Percentiles rank a stretch among this genome's conserved stretches.
Conservation (phyloP, 2,113 vertebrate genomes). For the Centropristis striata region DNA sequence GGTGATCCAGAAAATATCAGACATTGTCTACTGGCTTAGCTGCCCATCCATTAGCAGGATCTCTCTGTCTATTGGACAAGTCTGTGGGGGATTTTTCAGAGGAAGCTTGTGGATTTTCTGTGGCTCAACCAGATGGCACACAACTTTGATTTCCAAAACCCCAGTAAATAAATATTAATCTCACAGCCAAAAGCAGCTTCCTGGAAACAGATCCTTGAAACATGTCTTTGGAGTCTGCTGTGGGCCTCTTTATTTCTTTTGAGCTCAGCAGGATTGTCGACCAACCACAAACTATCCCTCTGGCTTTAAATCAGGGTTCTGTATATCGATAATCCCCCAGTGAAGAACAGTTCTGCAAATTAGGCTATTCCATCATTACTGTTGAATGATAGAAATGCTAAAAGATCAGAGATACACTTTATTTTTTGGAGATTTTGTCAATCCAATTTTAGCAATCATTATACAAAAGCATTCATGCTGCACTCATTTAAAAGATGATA, state of each 20-base stretch:
- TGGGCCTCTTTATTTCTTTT: constrained; percentile 15
- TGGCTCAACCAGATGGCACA: constrained; percentile 58
- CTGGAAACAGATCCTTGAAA: constrained; percentile 37
- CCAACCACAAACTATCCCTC: neutral
- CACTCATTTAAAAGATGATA: neutral
- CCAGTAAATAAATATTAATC: constrained; percentile 64
- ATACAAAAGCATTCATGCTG: neutral
- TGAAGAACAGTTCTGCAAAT: neutral
- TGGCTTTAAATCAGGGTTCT: neutral
- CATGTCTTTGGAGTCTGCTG: neutral
- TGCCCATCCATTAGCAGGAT: constrained; percentile 16
- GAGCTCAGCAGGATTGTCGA: constrained; percentile 23
- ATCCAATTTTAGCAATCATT: neutral
- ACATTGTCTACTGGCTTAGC: constrained; percentile 38
- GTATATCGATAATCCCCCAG: neutral
- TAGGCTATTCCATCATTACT: neutral
- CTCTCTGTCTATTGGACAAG: constrained; percentile 7
- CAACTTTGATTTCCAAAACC: constrained; percentile 44
- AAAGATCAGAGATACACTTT: neutral
- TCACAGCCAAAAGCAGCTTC: constrained; percentile 38
- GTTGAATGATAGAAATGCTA: neutral
- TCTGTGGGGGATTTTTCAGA: constrained; percentile 33
- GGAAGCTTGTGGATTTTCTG: constrained; percentile 44
- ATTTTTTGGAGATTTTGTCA: neutral
- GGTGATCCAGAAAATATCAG: constrained; percentile 38